These are phyloP conservation scores for Platysternon megacephalum DNA, from an alignment of 2,113 vertebrate genomes.

Conservation along the genomic window DNA sequence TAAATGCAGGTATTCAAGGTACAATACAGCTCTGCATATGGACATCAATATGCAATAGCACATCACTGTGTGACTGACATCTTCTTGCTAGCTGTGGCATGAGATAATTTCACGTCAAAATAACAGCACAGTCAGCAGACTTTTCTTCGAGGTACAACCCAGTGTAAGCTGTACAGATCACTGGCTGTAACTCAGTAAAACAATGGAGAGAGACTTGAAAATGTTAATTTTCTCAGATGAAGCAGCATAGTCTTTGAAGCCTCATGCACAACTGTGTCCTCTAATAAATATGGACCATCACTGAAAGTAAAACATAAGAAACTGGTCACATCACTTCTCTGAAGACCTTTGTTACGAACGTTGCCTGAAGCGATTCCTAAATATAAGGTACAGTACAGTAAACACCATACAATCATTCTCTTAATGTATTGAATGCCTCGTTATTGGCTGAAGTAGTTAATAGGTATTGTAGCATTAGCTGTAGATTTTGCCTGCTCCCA, in stretches of 20 bases:
- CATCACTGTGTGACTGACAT: background rate
- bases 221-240: background rate
- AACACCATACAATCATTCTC: background rate
- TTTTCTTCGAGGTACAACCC: background rate
- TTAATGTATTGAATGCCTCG: background rate
- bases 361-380: background rate
- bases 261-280: background rate
- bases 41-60: background rate
- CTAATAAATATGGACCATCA: background rate
- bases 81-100: background rate
- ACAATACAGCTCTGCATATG: background rate
- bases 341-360: background rate
- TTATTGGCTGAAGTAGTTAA: background rate
- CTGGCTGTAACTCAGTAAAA: background rate
- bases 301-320: background rate
- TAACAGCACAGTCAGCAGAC: background rate
- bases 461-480: conserved; percentile 7
- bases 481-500: background rate
- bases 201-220: background rate
- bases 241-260: background rate
- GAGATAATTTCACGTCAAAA: background rate
- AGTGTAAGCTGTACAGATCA: background rate
- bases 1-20: background rate
- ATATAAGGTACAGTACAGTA: conserved; percentile 29
- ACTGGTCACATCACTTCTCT: background rate